These are phyloP conservation scores for Pangasius larnaudii DNA, from an alignment of 2,797 vertebrate genomes.

Conservation along the genomic window DNA sequence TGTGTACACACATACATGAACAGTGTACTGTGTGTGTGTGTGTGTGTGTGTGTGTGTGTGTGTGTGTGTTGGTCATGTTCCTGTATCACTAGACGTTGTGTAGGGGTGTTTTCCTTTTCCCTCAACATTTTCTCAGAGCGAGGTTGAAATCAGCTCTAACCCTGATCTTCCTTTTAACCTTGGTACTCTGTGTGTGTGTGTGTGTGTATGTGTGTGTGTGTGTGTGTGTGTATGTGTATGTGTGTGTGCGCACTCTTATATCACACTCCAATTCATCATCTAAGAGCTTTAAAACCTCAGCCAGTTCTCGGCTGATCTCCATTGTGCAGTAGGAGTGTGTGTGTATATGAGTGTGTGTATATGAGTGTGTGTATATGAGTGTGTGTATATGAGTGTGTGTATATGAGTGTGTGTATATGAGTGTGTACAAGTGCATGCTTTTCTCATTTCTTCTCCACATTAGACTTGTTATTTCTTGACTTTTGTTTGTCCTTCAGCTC, in stretches of 20 bases:
- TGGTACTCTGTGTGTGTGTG: not conserved
- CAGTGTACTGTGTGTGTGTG: not conserved
- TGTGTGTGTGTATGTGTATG: not conserved
- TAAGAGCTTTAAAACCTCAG: not conserved
- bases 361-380: not conserved
- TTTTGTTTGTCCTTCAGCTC: not conserved
- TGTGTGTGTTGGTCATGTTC: not conserved
- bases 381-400: not conserved
- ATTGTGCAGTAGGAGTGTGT: not conserved
- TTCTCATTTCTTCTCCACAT: not conserved
- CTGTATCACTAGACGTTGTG: not conserved
- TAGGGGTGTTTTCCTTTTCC: constrained; percentile 10
- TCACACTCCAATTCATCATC: not conserved
- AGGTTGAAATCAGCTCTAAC: not conserved
- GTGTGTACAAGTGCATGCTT: not conserved
- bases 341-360: not conserved
- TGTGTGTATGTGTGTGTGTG: not conserved
- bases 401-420: not conserved
- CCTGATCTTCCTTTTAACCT: not conserved
- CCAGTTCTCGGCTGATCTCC: not conserved
- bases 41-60: not conserved
- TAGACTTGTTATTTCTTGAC: not conserved
- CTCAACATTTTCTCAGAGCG: not conserved
- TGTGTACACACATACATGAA: not conserved
- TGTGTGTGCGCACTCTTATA: not conserved